Base-by-base conservation (phyloP, 2,113 vertebrate genomes). In the Coturnix japonica region DNA sequence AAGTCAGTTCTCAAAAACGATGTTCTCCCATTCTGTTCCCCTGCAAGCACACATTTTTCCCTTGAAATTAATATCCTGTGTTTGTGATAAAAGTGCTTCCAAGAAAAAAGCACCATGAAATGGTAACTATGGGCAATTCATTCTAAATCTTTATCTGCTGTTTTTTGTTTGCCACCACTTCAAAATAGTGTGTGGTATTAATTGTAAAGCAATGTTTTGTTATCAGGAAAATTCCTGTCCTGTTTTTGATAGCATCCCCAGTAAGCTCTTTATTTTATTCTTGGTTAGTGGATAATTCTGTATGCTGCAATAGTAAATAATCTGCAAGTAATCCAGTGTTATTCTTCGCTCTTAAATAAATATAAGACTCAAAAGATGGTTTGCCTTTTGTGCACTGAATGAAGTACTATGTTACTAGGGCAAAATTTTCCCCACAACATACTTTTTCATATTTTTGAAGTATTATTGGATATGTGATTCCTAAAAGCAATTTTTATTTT, bases 401-500 rank as follows among this genome's bases (percentile, higher is more conserved):
- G n/a, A 84, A 33, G 59, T 56, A 31, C 3, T 33, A 33, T 43
- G 5, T 33, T 77, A 6, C 21, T 53, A 61, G 57, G 15, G 75
- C 1, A 18, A 10, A 64, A 63, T 39, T 10, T 76, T 30, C 7
- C 7, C 11, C 5, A 3, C 2, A 5, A 6, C 33, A 1, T 16
- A 41, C 70, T 51, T 81, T 54, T 18, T 30, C 33, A 12, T 28
- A 4, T 56, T 65, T 72, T 60, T 66, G 13, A 5, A 74, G 4
- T 43, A 84, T 26, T 1, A 2, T 4, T 88, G 33, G 6, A 17
- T 30, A 11, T 81, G 2, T 44, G 26, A 70, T 70, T 22, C 23
- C 47, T 66, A 81, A 81, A 88, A 20, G 10, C 88, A 79, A 83
- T 23, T 7, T 66, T 66, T 1, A 66, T 78, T 81, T 79, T 76